Conservation (phyloP, 2,113 vertebrate species). For the Caranx melampygus region DNA sequence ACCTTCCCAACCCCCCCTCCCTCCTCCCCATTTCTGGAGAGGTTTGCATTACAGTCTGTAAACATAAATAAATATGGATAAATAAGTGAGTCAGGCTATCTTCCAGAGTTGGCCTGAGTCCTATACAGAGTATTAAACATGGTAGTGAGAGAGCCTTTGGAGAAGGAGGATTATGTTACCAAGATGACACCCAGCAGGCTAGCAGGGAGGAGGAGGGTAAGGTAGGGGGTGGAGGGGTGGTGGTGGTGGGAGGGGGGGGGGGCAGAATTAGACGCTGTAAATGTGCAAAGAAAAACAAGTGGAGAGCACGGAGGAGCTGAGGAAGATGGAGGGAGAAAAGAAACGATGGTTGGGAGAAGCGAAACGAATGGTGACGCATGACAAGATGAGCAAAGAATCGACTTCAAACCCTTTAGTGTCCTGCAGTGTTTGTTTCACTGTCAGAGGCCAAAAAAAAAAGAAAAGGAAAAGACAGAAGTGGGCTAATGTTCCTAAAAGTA, state of each 20-base stretch:
- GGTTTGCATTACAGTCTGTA: conserved; percentile 34
- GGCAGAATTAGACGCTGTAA: conserved; percentile 4
- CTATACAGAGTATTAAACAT: conserved; percentile 41
- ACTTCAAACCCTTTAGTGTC: conserved; percentile 26
- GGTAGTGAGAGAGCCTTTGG: conserved; percentile 33
- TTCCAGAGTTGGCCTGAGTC: conserved; percentile 51
- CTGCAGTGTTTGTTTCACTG: conserved; percentile 36
- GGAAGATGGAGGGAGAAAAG: neutral
- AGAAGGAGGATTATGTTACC: conserved; percentile 38
- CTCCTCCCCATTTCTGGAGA: conserved; percentile 10
- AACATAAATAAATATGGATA: conserved; percentile 75
- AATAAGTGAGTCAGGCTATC: conserved; percentile 51
- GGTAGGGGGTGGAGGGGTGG: no score
- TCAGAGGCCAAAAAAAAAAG: neutral
- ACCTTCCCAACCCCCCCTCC: conserved; percentile 1
- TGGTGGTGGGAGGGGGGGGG: no score
- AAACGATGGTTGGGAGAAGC: neutral
- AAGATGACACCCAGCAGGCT: conserved; percentile 31
- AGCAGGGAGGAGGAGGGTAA: neutral
- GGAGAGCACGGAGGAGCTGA: neutral
- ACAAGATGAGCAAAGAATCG: conserved; percentile 41
- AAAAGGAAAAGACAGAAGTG: conserved; percentile 4
- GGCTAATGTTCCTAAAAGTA: conserved; percentile 49
- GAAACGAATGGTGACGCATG: conserved; percentile 9
- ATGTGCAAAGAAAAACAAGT: conserved; percentile 10